phyloP scores from a whole-genome alignment of 2,888 invertebrate species.

The Lissonota sp. region DNA sequence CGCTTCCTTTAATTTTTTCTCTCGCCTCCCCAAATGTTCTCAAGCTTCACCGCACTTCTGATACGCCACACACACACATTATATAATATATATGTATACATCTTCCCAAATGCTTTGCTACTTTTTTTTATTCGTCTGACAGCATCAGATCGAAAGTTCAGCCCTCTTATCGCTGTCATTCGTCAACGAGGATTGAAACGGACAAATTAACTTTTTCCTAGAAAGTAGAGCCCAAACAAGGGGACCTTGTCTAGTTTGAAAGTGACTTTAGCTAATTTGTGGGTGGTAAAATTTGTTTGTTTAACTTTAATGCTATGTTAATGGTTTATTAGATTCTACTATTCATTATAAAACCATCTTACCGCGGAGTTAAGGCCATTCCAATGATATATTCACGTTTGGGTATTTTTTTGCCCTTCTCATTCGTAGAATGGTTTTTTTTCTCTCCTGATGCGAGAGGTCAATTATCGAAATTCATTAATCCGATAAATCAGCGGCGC shows the following conservation, averaged over 20 bases:
- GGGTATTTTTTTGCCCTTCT: no score
- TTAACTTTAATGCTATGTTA: no score
- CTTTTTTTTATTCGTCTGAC: conserved; percentile 23
- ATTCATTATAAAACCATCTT: no score
- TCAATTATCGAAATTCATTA: conserved; percentile 49
- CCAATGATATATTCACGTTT: no score
- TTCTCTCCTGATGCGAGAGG: background rate
- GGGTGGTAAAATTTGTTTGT: no score
- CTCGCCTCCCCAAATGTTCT: conserved; percentile 23
- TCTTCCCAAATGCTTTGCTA: background rate
- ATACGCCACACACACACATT: background rate
- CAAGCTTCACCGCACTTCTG: background rate
- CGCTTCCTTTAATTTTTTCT: conserved; percentile 55
- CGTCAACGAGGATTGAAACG: conserved; percentile 7
- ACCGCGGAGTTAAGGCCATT: no score
- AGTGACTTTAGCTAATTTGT: no score
- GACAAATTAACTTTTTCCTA: no score
- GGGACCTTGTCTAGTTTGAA: no score
- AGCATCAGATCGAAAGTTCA: conserved; percentile 27
- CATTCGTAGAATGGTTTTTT: background rate
- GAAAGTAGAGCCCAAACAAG: no score
- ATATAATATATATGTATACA: background rate
- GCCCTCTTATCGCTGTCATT: conserved; percentile 45
- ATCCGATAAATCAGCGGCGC: conserved; percentile 15
- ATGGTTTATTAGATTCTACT: no score